Percentiles rank a stretch among this genome's conserved stretches.
phyloP scores from a whole-genome alignment of 1,140 invertebrate genomes.

The Mamestra configurata region DNA sequence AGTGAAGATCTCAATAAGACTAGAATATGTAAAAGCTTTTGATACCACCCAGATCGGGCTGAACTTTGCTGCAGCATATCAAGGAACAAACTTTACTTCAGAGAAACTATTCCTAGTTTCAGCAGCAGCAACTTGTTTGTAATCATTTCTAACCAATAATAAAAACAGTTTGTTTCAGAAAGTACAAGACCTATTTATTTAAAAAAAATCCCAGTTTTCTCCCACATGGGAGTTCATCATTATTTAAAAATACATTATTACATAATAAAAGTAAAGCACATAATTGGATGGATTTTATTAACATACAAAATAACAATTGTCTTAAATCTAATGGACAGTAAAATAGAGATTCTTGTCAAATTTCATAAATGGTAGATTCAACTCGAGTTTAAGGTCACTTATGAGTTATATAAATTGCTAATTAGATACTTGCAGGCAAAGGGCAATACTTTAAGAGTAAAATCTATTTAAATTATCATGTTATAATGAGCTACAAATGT shows the following conservation, averaged over 20 bases:
- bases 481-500: too few species aligned
- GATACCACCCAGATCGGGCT: too few species aligned
- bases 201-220: neutral
- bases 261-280: neutral
- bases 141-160: too few species aligned
- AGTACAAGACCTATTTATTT: neutral
- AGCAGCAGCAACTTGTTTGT: too few species aligned
- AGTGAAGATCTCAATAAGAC: too few species aligned
- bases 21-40: too few species aligned
- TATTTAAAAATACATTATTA: neutral
- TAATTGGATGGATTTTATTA: slow-evolving; percentile 23
- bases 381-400: neutral
- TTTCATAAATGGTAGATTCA: neutral
- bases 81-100: too few species aligned
- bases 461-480: too few species aligned
- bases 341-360: neutral
- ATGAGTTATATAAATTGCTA: neutral
- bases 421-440: neutral
- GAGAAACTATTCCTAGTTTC: too few species aligned
- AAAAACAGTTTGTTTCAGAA: too few species aligned
- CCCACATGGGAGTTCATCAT: neutral
- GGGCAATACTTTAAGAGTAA: too few species aligned
- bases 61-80: too few species aligned
- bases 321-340: neutral
- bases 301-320: neutral